Evolutionary conservation across 2,888 invertebrate genomes (phyloP).

Genomic region (Sesamia inferens): DNA sequence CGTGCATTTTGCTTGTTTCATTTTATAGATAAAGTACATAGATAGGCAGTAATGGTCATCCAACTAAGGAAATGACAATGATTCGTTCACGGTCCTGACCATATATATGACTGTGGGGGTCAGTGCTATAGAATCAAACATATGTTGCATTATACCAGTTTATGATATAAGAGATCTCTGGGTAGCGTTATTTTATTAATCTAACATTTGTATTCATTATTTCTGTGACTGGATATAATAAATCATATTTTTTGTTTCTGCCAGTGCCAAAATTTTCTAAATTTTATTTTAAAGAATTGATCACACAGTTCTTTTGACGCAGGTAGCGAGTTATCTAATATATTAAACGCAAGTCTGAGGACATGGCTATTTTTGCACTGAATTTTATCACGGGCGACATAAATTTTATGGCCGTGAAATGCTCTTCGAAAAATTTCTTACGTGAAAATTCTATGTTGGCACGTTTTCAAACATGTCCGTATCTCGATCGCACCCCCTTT

Average conservation of each 20-base stretch:
- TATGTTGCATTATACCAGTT: constrained; percentile 40
- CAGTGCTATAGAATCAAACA: constrained; percentile 44
- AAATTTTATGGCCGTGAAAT: constrained; percentile 81
- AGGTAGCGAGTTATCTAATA: constrained; percentile 59
- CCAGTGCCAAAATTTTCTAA: constrained; percentile 16
- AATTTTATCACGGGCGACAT: constrained; percentile 76
- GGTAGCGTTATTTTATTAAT: background rate
- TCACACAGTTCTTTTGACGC: constrained; percentile 48
- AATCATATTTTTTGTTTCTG: constrained; percentile 40
- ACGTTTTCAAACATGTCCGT: constrained; percentile 80
- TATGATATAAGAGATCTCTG: constrained; percentile 5
- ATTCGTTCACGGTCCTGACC: constrained; percentile 36
- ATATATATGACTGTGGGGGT: constrained; percentile 39
- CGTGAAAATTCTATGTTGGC: constrained; percentile 79
- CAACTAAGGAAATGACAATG: constrained; percentile 5
- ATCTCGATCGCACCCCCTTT: constrained; percentile 72
- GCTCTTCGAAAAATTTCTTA: constrained; percentile 76
- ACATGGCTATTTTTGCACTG: constrained; percentile 75
- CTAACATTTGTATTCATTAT: background rate
- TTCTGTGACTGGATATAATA: constrained; percentile 1
- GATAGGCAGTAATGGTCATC: background rate
- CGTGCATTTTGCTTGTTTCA: background rate
- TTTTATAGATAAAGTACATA: background rate
- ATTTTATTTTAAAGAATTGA: constrained; percentile 48
- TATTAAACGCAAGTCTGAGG: constrained; percentile 66